These are phyloP conservation scores for Tenthredo livida DNA, from an alignment of 2,888 invertebrate genomes.

Conservation along the genomic window DNA sequence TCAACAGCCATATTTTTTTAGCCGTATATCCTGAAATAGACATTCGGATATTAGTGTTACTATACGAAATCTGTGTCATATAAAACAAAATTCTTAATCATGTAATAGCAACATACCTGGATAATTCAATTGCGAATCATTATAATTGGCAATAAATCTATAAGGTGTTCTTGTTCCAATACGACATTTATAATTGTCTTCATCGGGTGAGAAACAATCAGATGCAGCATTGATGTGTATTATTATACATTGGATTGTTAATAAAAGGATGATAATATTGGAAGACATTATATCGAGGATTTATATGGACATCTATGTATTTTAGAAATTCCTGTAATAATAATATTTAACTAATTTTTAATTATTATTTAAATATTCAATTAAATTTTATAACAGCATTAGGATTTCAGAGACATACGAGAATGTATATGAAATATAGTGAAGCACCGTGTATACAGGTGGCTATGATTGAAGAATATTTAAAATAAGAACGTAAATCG, in stretches of 20 bases:
- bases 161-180: conserved; percentile 88
- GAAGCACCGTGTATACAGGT: too few species aligned
- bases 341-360: neutral
- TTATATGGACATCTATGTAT: neutral
- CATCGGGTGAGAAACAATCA: conserved; percentile 54
- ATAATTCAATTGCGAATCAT: conserved; percentile 82
- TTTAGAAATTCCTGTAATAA: conserved; percentile 11
- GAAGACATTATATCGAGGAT: neutral
- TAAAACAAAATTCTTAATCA: neutral
- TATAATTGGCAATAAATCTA: conserved; percentile 84
- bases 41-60: neutral
- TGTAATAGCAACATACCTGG: conserved; percentile 79
- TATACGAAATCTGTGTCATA: neutral
- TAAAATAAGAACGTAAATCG: too few species aligned
- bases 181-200: conserved; percentile 74
- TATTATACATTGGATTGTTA: conserved; percentile 4
- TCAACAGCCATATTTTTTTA: conserved; percentile 86
- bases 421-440: too few species aligned
- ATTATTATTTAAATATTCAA: too few species aligned
- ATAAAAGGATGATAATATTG: neutral
- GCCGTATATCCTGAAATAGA: conserved; percentile 81
- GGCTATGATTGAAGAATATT: too few species aligned
- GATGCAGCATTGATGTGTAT: neutral
- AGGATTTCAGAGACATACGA: too few species aligned
- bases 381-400: too few species aligned